Percentiles rank a stretch among this genome's conserved stretches.
phyloP scores from a whole-genome alignment of 2,113 vertebrate genomes.

The Australoheros scitulus region DNA sequence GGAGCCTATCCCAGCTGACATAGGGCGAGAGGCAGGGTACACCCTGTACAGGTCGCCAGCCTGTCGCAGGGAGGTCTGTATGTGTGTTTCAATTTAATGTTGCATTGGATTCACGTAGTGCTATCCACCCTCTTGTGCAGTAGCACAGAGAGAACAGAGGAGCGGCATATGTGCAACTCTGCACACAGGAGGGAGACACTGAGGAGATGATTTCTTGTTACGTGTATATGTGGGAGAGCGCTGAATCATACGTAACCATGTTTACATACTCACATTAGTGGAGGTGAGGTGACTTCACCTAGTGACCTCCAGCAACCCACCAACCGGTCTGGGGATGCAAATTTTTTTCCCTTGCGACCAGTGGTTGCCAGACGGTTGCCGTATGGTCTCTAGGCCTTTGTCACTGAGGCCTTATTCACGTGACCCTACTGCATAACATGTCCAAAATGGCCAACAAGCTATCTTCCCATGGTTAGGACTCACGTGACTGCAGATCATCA shows the following conservation, averaged over 20 bases:
- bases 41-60: too few relatives aligned
- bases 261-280: not conserved
- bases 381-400: too few relatives aligned
- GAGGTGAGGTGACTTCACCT: not conserved
- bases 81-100: not conserved
- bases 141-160: not conserved
- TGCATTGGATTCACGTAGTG: not conserved
- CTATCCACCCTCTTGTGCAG: not conserved
- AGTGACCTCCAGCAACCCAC: not conserved
- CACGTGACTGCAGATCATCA: not conserved
- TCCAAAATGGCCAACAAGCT: not conserved
- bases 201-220: not conserved
- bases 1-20: too few relatives aligned
- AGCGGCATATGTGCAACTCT: not conserved
- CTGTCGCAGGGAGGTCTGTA: not conserved
- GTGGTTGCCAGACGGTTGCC: not conserved
- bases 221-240: accelerated
- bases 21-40: too few relatives aligned
- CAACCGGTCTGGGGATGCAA: not conserved
- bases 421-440: not conserved
- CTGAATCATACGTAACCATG: accelerated
- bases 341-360: not conserved
- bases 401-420: too few relatives aligned
- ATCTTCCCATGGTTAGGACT: not conserved
- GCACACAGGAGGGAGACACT: not conserved